Evolutionary conservation across 2,888 invertebrate species (phyloP), one percentile per base, ranked within the genome.

Genomic region (Trissoscelio sp.): DNA sequence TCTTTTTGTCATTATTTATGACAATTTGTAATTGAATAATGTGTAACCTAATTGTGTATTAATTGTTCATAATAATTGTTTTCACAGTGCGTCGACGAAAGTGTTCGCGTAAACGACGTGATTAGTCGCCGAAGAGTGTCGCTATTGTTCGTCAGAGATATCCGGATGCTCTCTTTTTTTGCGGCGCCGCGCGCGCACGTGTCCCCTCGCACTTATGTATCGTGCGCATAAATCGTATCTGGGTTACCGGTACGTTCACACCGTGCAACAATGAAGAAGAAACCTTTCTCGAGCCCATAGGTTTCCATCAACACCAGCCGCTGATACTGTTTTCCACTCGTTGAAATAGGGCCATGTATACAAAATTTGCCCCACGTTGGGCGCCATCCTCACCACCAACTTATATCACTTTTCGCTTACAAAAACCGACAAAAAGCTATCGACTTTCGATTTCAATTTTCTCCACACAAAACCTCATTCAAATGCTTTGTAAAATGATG

Each of bases 211-310:
- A 20, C 74, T 58, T 39, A 9, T 4, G 24, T 60, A 18, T 42
- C 37, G 77, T 9, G 51, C 39, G 53, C 62, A 28, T 66, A 79
- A 75, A 79, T 82, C 66, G 72, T 75, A 79, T 67, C 82, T 82
- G 70, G 82, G 82, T 82, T 79, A 82, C 55, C 75, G 67, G 82
- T 79, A 73, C 82, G 51, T 75, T 79, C 79, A 79, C 79, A 79
- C 75, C 70, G 67, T 4, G 53, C 51, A 82, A 81, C 74, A 82
- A 79, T 79, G 48, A 72, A 79, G 64, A 78, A 81, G 69, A 69
- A 79, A 72, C 44, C 37, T 66, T 31, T 67, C 28, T 53, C 60
- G 73, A 31, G 48, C 16, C 11, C 46, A 24, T 14, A 22, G 37
- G 46, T 44, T 39, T 66, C 31, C 34, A 9, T 55, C 11, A 16